Percentiles rank a stretch among this genome's conserved stretches.
These are phyloP conservation scores for Harpalus rubripes DNA, from an alignment of 2,888 invertebrate genomes.

Conservation along the genomic window DNA sequence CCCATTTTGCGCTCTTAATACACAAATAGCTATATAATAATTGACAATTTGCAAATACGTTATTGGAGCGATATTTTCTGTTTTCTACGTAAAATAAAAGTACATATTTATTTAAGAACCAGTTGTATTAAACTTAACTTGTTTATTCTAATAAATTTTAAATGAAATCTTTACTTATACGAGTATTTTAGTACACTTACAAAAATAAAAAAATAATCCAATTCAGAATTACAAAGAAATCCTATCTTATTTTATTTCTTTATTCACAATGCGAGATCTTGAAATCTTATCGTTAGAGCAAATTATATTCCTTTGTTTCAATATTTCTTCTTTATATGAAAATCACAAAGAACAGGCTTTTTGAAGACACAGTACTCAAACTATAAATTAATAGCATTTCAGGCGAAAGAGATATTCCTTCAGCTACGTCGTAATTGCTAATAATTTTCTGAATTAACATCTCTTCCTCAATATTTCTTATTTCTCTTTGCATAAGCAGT, in stretches of 20 bases:
- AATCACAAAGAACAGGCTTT: constrained; percentile 9
- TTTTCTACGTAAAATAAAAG: too few relatives aligned
- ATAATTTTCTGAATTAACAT: constrained; percentile 39
- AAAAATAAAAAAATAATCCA: background rate
- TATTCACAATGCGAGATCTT: background rate
- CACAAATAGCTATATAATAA: too few relatives aligned
- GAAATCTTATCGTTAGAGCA: background rate
- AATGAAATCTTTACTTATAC: too few relatives aligned
- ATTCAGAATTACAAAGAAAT: background rate
- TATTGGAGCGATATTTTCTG: too few relatives aligned
- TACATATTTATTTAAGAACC: too few relatives aligned
- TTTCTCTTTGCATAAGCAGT: background rate
- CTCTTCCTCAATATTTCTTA: constrained; percentile 25
- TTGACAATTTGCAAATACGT: too few relatives aligned
- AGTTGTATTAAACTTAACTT: too few relatives aligned
- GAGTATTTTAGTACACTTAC: too few relatives aligned
- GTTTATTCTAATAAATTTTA: too few relatives aligned
- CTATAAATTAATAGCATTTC: constrained; percentile 30
- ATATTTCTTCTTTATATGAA: background rate
- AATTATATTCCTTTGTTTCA: background rate
- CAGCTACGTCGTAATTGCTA: background rate
- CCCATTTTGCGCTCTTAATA: too few relatives aligned
- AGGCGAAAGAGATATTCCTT: constrained; percentile 1
- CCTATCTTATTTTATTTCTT: background rate
- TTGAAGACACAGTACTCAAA: constrained; percentile 17